Conservation (phyloP, 2,113 vertebrate species). For the Noturus placidus region DNA sequence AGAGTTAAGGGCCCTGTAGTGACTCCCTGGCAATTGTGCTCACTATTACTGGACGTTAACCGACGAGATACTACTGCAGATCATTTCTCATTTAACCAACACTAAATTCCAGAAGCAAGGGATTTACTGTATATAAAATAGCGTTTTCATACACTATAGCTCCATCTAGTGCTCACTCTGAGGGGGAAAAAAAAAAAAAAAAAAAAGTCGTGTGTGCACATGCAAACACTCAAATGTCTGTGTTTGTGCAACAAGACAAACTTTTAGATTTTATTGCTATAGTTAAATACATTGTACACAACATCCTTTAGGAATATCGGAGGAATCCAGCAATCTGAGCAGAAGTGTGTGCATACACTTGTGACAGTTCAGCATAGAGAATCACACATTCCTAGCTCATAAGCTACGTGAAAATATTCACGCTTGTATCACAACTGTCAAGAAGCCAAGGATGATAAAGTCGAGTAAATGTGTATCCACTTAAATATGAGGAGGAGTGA, state of each 20-base stretch:
- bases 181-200: too few species aligned
- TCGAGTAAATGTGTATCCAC: not conserved
- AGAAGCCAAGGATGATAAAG: conserved; percentile 10
- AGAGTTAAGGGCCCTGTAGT: not conserved
- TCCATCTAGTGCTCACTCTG: conserved; percentile 45
- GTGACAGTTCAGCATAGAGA: not conserved
- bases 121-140: not conserved
- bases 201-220: not conserved
- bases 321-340: not conserved
- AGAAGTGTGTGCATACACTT: not conserved
- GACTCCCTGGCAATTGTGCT: not conserved
- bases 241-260: not conserved
- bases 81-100: not conserved
- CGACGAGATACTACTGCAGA: not conserved
- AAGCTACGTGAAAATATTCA: not conserved
- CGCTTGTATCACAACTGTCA: not conserved
- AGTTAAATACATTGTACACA: not conserved
- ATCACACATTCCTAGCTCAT: not conserved
- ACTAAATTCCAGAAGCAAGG: not conserved
- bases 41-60: not conserved
- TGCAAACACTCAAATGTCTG: not conserved
- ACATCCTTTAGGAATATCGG: not conserved
- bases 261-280: not conserved
- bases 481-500: not conserved
- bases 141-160: conserved; percentile 26